A percentile compares a stretch with the other conserved stretches of the same genome.
Evolutionary conservation across 2,888 invertebrate species (phyloP).

Genomic region (Caenorhabditis zanzibari): DNA sequence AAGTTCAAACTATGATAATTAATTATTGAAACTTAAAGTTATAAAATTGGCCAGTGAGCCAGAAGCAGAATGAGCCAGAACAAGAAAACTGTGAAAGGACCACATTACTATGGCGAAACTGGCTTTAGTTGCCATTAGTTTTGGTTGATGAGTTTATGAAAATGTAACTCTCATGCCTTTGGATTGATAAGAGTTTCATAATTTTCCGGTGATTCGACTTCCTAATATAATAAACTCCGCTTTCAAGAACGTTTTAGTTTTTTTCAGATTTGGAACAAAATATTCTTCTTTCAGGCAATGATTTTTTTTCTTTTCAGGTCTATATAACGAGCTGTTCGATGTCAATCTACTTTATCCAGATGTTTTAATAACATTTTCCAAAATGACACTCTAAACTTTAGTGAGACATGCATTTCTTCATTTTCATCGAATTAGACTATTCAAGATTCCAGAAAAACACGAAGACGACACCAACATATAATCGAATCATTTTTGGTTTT

Average conservation of each 20-base stretch:
- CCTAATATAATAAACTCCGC: too few relatives aligned
- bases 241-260: not conserved
- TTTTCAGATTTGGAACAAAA: not conserved
- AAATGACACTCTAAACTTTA: not conserved
- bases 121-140: too few relatives aligned
- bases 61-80: too few relatives aligned
- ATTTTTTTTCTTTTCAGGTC: not conserved
- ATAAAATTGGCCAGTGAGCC: too few relatives aligned
- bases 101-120: too few relatives aligned
- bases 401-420: not conserved
- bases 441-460: slow-evolving; percentile 26
- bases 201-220: too few relatives aligned
- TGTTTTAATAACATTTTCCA: not conserved
- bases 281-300: not conserved
- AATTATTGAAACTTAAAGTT: too few relatives aligned
- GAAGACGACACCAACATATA: slow-evolving; percentile 7
- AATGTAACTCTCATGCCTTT: too few relatives aligned
- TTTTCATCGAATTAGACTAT: slow-evolving; percentile 10
- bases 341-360: not conserved
- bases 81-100: too few relatives aligned
- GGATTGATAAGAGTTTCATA: too few relatives aligned
- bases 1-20: too few relatives aligned
- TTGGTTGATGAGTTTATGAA: too few relatives aligned
- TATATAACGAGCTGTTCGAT: not conserved
- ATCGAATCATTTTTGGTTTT: slow-evolving; percentile 35